Percentiles rank a stretch among this genome's conserved stretches.
Evolutionary conservation across 2,797 vertebrate genomes (phyloP).

Genomic region (Melanotaenia parkinsoni): DNA sequence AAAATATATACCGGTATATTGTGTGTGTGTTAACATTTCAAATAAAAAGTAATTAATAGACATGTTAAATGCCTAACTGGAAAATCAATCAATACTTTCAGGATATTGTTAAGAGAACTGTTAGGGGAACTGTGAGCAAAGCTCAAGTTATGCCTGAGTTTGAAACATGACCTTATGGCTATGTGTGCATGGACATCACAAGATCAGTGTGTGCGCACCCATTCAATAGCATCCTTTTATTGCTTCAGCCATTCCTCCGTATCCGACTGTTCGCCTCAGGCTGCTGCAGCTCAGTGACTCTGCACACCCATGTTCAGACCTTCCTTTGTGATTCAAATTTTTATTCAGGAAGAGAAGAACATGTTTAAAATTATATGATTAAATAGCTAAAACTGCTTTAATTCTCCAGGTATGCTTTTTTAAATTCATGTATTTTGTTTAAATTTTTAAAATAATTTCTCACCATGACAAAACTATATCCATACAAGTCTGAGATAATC

Average conservation of each 20-base stretch:
- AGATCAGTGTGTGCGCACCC: constrained; percentile 68
- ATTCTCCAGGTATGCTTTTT: background rate
- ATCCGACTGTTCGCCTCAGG: constrained; percentile 58
- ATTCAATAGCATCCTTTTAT: constrained; percentile 83
- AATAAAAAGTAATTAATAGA: background rate
- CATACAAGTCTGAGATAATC: too few relatives aligned
- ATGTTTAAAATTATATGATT: background rate
- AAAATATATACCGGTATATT: background rate
- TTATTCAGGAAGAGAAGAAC: constrained; percentile 1
- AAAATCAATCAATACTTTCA: constrained; percentile 36
- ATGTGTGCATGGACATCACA: constrained; percentile 76
- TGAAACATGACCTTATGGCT: constrained; percentile 67
- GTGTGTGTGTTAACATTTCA: constrained; percentile 24
- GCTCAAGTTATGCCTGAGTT: constrained; percentile 48
- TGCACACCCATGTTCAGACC: constrained; percentile 37
- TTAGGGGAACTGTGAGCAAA: constrained; percentile 42
- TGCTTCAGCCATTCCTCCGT: constrained; percentile 41
- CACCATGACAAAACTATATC: too few relatives aligned
- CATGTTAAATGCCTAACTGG: constrained; percentile 1
- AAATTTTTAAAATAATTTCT: background rate
- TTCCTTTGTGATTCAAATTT: background rate
- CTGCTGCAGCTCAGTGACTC: constrained; percentile 46
- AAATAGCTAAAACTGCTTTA: background rate
- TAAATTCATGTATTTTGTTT: background rate
- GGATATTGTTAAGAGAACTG: constrained; percentile 10